Evolutionary conservation across 2,888 invertebrate genomes (phyloP), one percentile per base, ranked within the genome.

Genomic region (Hypomecis punctinalis): DNA sequence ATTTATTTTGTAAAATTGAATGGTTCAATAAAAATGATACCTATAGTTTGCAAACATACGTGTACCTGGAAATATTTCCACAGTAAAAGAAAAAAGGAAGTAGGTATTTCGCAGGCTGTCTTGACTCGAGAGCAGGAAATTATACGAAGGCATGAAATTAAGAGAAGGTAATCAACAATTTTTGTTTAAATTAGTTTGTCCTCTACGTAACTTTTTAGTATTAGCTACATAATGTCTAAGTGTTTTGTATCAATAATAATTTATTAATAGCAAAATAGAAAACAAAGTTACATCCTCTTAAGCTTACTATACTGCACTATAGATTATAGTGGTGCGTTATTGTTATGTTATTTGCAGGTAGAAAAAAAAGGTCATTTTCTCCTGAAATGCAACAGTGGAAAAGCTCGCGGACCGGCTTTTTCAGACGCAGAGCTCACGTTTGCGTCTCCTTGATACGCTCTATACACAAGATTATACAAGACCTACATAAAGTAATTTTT

Each of bases 341-440:
- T 23, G 23, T 23, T 23, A 23, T 23, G 23, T 23, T 23, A 3
- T 66, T 65, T 65, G 57, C 8, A 10, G 6, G 10, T 42, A 23
- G 23, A 10, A 3, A 7, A 3, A 40, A 9, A 40, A 9, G 10
- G 8, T 40, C 51, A 70, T 68, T 73, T 70, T 54, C 35, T 63
- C 69, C 76, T 76, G 79, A 79, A 79, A 71, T 73, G 81, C 76
- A 75, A 74, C 78, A 75, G 76, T 75, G 84, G 83, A 87, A 88
- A 89, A 88, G 88, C 89, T 88, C 81, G 68, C 74, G 71, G 76
- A 79, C 85, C 84, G 83, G 85, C 84, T 83, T 85, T 84, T 88
- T 85, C 85, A 86, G 84, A 80, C 77, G 81, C 79, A 77, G 65
- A 78, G 76, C 72, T 79, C 66, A 63, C 73, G 69, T 39, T 39